Evolutionary conservation across 2,888 invertebrate genomes (phyloP), one percentile per base, ranked within the genome.

Genomic region (Venusia cambrica): DNA sequence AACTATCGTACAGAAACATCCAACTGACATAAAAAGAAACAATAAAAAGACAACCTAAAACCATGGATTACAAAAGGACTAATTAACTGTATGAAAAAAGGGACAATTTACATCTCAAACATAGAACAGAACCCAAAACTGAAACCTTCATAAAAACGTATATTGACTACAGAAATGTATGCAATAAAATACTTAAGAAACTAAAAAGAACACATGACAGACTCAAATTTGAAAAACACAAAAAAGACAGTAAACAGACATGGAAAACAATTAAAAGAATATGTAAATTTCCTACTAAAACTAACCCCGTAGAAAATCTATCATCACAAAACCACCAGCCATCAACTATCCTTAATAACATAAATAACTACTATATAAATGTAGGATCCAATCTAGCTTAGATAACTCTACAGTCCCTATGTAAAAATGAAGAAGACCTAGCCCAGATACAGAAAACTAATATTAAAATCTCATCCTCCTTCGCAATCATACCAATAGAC

Each of bases 261-360:
- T 30, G 30, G 30, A 6, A 15, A 16, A 22, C 4, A 3, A 30
- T 30, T 2, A 30, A 22, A 16, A 11, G 9, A 5, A 30, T 30
- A 3, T 30, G 30, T 10, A 22, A 11, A 5, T 30, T 22, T 5
- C 16, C 30, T 1, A 7, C 4, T 2, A 30, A 30, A 16, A 1
- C 3, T 6, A 30, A 30, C 5, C 30, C 30, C 4, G 30, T 30
- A 2, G 22, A 30, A 6, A 14, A 30, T 7, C 10, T 29, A n/a
- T n/a, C 2, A 4, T 16, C 1, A 11, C 6, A 5, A 12, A 4
- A 11, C 4, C 11, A 4, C 3, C 9, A 2, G 5, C 17, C n/a
- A n/a, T 2, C 1, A 17, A 2, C 2, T 2, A 12, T 18, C 2
- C 2, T 27, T 1, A 27, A 27, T 5, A 7, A 17, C n/a, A 18